These are phyloP conservation scores for Lontra canadensis DNA, from an alignment of 2,113 vertebrate genomes.

Conservation along the genomic window DNA sequence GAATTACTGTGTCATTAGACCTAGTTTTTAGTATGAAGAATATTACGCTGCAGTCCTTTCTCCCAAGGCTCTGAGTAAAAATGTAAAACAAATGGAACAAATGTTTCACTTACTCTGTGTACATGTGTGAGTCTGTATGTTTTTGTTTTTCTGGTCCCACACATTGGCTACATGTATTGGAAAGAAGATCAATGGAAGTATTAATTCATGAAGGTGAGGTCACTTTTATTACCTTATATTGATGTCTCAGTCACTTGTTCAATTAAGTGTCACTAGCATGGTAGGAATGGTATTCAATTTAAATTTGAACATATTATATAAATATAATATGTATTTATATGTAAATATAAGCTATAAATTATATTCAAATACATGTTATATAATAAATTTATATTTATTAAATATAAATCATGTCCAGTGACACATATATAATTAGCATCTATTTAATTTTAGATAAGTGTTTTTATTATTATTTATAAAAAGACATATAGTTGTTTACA, in stretches of 20 bases:
- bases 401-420: background rate
- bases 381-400: background rate
- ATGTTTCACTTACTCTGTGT: background rate
- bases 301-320: background rate
- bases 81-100: background rate
- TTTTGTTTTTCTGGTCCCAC: background rate
- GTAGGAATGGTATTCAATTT: background rate
- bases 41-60: background rate
- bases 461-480: constrained; percentile 2
- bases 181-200: background rate
- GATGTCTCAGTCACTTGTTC: background rate
- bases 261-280: background rate
- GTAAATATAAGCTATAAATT: background rate
- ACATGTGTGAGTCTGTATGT: background rate
- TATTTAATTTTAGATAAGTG: background rate
- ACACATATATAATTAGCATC: background rate
- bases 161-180: background rate
- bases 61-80: background rate
- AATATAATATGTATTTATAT: background rate
- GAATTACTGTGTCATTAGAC: background rate
- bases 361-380: background rate
- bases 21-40: background rate
- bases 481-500: background rate
- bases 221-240: background rate
- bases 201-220: background rate